These are phyloP conservation scores for Metalampra italica DNA, from an alignment of 2,888 invertebrate species.

Conservation along the genomic window DNA sequence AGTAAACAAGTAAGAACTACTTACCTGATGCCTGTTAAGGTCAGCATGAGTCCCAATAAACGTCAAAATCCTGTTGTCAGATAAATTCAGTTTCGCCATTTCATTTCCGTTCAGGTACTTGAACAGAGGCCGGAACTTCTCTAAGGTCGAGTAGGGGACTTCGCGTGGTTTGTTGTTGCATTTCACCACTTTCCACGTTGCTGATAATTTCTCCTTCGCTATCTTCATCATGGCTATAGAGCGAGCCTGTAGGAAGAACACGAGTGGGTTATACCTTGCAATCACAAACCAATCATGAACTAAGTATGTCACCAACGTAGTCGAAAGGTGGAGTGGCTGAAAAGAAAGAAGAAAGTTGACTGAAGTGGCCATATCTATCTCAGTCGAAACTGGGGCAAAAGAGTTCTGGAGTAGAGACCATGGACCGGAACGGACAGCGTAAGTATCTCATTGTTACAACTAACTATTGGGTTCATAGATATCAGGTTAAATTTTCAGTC, in stretches of 20 bases:
- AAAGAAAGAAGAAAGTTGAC: too few species aligned
- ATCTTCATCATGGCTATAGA: slow-evolving; percentile 68
- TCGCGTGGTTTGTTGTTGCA: slow-evolving; percentile 17
- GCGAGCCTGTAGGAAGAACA: slow-evolving; percentile 39
- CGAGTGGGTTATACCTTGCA: too few species aligned
- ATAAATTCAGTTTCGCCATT: slow-evolving; percentile 55
- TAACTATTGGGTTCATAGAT: too few species aligned
- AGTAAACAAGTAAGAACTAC: background rate
- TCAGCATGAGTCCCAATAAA: slow-evolving; percentile 63
- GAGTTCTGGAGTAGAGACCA: too few species aligned
- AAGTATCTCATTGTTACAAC: too few species aligned
- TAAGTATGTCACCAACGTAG: too few species aligned
- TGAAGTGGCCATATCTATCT: too few species aligned
- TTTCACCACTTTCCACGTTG: slow-evolving; percentile 55
- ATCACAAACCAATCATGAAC: too few species aligned
- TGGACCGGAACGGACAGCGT: too few species aligned
- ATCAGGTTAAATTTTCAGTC: too few species aligned
- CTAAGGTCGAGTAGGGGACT: slow-evolving; percentile 41
- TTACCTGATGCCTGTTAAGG: slow-evolving; percentile 59
- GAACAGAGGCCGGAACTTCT: slow-evolving; percentile 58
- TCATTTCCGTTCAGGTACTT: slow-evolving; percentile 58
- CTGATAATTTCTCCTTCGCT: slow-evolving; percentile 51
- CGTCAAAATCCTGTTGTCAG: slow-evolving; percentile 45
- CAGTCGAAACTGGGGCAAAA: too few species aligned
- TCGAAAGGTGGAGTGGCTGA: too few species aligned